Conservation (phyloP, 53 echinoderm and acorn worm species). For the Antedon mediterranea region DNA sequence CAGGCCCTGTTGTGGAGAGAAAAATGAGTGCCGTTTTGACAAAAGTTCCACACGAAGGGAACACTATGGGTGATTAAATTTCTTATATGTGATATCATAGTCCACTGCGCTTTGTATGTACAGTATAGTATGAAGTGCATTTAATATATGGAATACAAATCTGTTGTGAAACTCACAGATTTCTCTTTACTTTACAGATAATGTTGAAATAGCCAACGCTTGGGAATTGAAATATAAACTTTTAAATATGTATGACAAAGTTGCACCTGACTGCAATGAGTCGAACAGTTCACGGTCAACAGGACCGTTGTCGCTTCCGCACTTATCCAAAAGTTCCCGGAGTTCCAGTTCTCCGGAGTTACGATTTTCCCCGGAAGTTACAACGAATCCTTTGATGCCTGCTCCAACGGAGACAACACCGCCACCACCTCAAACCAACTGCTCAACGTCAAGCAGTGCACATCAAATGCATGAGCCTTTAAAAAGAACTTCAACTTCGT, state of each 20-base stretch:
- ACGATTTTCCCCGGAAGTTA: slow-evolving; percentile 21
- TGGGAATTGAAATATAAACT: background rate
- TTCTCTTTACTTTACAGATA: no score
- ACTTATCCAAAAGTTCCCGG: slow-evolving; percentile 76
- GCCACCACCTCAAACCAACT: background rate
- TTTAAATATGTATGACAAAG: background rate
- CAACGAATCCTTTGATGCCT: slow-evolving; percentile 1
- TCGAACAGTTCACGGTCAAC: slow-evolving; percentile 93
- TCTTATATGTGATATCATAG: no score
- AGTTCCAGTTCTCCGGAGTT: slow-evolving; percentile 93
- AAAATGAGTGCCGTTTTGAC: no score
- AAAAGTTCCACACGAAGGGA: no score
- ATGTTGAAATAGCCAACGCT: background rate
- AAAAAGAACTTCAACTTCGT: background rate
- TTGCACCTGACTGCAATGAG: slow-evolving; percentile 44
- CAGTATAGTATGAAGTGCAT: no score
- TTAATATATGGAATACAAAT: no score
- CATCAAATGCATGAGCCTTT: background rate
- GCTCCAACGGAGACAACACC: slow-evolving; percentile 19
- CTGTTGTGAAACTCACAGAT: no score
- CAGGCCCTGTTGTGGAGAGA: no score
- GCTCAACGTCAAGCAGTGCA: background rate
- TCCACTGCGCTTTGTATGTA: no score
- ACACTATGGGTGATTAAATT: no score
- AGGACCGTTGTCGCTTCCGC: slow-evolving; percentile 59